Conservation (phyloP, 2,113 vertebrate genomes). For the Pelusios castaneus region DNA sequence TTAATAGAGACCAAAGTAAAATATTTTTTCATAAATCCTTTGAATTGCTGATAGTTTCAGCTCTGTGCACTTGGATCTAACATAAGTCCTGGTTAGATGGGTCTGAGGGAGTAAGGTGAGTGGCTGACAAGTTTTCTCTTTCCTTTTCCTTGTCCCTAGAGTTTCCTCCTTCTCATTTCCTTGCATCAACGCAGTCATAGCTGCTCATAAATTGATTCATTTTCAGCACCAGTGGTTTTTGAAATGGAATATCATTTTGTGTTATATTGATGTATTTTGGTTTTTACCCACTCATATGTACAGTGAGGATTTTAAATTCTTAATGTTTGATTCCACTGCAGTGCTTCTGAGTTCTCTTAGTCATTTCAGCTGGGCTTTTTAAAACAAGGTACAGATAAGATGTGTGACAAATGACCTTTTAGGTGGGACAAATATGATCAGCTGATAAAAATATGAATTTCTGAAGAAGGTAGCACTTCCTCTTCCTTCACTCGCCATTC, state of each 20-base stretch:
- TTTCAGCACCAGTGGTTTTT: neutral
- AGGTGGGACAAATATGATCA: neutral
- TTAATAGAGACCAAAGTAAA: conserved; percentile 46
- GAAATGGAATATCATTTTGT: neutral
- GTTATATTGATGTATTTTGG: neutral
- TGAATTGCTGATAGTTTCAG: neutral
- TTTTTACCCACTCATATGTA: neutral
- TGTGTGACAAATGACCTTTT: neutral
- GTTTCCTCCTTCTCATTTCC: neutral
- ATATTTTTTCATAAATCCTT: conserved; percentile 21
- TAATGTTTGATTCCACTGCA: neutral
- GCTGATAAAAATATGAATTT: neutral
- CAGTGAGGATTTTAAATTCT: neutral
- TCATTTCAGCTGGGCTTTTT: neutral
- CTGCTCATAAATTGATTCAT: neutral
- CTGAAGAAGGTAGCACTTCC: neutral
- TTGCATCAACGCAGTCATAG: neutral
- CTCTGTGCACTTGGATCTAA: fast-evolving
- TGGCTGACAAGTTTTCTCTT: neutral
- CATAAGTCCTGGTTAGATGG: neutral
- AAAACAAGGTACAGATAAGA: neutral
- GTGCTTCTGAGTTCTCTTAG: neutral
- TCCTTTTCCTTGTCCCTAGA: neutral
- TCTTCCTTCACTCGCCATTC: neutral
- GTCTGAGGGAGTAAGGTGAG: neutral